Evolutionary conservation across 2,888 invertebrate genomes (phyloP).

Genomic region (Aspidapion aeneum): DNA sequence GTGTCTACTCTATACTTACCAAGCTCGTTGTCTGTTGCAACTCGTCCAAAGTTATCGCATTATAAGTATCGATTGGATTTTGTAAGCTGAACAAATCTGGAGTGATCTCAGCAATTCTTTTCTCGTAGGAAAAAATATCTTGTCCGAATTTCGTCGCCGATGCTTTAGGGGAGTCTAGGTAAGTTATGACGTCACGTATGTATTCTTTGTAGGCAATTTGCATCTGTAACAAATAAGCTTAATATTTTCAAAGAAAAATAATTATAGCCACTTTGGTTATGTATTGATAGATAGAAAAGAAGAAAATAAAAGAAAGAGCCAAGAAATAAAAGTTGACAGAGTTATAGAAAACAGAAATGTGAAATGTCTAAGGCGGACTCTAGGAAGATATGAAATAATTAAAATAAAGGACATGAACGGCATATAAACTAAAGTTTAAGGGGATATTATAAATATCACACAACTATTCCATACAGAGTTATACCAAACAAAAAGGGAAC

Average conservation of each 20-base stretch:
- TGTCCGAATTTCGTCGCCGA: slow-evolving; percentile 51
- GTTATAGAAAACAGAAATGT: too few relatives aligned
- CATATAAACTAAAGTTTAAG: too few relatives aligned
- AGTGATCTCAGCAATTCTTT: slow-evolving; percentile 53
- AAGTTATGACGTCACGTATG: slow-evolving; percentile 50
- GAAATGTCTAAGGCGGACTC: too few relatives aligned
- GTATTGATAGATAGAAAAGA: too few relatives aligned
- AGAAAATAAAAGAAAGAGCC: too few relatives aligned
- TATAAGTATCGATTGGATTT: slow-evolving; percentile 46
- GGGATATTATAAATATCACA: too few relatives aligned
- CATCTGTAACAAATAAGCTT: slow-evolving; percentile 41
- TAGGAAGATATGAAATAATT: too few relatives aligned
- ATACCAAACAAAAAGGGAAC: too few relatives aligned
- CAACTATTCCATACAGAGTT: too few relatives aligned
- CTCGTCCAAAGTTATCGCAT: slow-evolving; percentile 46
- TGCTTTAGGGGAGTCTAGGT: slow-evolving; percentile 48
- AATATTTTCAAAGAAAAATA: neutral
- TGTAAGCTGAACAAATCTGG: slow-evolving; percentile 41
- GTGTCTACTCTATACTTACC: too few relatives aligned
- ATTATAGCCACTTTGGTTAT: neutral
- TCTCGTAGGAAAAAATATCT: slow-evolving; percentile 54
- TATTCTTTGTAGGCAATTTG: slow-evolving; percentile 51
- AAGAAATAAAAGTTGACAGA: too few relatives aligned
- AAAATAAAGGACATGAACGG: too few relatives aligned
- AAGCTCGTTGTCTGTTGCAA: slow-evolving; percentile 46